Percentiles rank a stretch among this genome's conserved stretches.
Conservation (phyloP, 2,113 vertebrate genomes). For the Coturnix japonica region DNA sequence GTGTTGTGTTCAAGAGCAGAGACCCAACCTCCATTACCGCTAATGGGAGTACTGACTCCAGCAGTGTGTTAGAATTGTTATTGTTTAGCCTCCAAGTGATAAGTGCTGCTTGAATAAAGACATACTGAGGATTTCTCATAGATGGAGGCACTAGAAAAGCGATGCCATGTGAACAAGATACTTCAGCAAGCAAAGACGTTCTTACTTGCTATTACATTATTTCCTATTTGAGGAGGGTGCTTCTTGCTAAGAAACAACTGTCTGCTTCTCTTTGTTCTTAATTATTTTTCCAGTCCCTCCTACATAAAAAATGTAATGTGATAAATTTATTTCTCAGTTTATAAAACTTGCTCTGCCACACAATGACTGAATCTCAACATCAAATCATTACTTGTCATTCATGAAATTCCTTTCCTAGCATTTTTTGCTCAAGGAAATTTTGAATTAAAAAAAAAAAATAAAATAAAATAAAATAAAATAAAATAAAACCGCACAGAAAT, state of each 20-base stretch:
- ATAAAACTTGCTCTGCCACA: neutral
- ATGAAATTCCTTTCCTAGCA: neutral
- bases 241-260: neutral
- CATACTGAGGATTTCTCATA: neutral
- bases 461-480: too few species aligned
- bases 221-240: neutral
- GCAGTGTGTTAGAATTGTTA: neutral
- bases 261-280: neutral
- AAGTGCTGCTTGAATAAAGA: neutral
- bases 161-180: neutral
- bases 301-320: neutral
- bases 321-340: neutral
- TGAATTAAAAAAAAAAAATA: neutral
- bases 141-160: neutral
- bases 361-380: neutral
- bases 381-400: neutral
- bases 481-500: neutral
- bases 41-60: constrained; percentile 22
- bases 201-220: neutral
- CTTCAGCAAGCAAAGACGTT: neutral
- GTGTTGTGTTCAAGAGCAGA: neutral
- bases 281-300: accelerated
- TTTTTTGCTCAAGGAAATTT: neutral
- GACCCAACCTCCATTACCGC: constrained; percentile 17
- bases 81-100: neutral